Evolutionary conservation across 2,113 vertebrate species (phyloP).

Genomic region (Stomatorhinus ivindoensis): DNA sequence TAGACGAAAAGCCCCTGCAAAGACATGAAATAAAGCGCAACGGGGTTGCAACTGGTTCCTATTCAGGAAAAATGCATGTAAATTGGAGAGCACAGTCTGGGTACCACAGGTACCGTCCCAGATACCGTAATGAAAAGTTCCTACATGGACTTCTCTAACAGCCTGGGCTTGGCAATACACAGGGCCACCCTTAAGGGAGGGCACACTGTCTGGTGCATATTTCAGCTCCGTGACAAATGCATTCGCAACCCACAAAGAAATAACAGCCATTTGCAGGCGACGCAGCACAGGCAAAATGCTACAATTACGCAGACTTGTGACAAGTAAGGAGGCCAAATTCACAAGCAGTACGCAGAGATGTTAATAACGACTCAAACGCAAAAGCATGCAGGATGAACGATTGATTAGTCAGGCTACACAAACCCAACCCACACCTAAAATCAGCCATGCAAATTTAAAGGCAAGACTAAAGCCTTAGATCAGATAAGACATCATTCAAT

Average conservation of each 20-base stretch:
- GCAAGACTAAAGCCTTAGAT: background rate
- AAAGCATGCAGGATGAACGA: background rate
- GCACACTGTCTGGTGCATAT: background rate
- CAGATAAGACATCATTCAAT: background rate
- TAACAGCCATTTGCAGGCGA: background rate
- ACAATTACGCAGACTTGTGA: background rate
- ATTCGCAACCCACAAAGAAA: background rate
- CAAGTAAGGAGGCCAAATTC: background rate
- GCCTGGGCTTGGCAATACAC: background rate
- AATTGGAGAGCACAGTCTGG: background rate
- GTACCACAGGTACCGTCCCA: background rate
- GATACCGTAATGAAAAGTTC: too few species aligned
- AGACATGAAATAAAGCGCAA: background rate
- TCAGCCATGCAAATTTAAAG: background rate
- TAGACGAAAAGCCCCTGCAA: background rate
- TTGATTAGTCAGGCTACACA: background rate
- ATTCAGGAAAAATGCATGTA: background rate
- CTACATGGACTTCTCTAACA: background rate
- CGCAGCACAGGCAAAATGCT: background rate
- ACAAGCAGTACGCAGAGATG: background rate
- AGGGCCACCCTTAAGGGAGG: background rate
- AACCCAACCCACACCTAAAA: background rate
- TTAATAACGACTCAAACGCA: background rate
- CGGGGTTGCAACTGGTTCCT: background rate
- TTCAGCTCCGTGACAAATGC: background rate